phyloP scores from a whole-genome alignment of 2,888 invertebrate species.

The Agrotis ipsilon region DNA sequence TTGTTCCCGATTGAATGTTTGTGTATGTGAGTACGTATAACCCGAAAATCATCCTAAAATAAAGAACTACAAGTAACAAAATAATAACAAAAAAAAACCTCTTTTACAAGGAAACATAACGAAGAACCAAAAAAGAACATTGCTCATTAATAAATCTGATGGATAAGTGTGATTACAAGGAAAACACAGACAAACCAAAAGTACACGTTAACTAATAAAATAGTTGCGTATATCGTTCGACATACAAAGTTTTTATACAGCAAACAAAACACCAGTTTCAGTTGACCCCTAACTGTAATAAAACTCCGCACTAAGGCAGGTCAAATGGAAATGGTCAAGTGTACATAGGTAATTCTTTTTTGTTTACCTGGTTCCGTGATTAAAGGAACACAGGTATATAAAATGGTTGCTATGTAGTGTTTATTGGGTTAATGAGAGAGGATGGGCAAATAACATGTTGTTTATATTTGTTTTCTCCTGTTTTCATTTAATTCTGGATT shows the following conservation, averaged over 20 bases:
- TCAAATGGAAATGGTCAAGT: neutral
- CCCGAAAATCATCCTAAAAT: too few species aligned
- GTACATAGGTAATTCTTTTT: constrained; percentile 10
- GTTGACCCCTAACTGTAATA: neutral
- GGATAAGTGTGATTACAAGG: constrained; percentile 5
- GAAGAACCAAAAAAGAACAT: neutral
- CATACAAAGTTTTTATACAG: constrained; percentile 17
- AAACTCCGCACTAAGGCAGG: neutral
- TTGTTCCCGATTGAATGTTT: too few species aligned
- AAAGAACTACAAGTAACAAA: neutral
- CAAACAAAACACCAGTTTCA: neutral
- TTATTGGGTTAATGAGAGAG: constrained; percentile 35
- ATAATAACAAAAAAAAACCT: too few species aligned
- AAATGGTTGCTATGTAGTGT: constrained; percentile 13
- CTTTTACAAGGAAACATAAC: neutral
- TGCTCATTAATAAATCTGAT: neutral
- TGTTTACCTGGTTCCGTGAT: constrained; percentile 39
- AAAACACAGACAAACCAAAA: constrained; percentile 20
- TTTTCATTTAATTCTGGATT: neutral
- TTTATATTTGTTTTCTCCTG: constrained; percentile 12
- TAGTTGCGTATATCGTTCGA: constrained; percentile 22
- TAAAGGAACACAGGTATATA: constrained; percentile 22
- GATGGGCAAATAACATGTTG: constrained; percentile 22
- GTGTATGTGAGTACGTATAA: too few species aligned
- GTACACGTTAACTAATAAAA: constrained; percentile 17